Conservation (phyloP, 2,113 vertebrate genomes). For the Marmota flaviventris region DNA sequence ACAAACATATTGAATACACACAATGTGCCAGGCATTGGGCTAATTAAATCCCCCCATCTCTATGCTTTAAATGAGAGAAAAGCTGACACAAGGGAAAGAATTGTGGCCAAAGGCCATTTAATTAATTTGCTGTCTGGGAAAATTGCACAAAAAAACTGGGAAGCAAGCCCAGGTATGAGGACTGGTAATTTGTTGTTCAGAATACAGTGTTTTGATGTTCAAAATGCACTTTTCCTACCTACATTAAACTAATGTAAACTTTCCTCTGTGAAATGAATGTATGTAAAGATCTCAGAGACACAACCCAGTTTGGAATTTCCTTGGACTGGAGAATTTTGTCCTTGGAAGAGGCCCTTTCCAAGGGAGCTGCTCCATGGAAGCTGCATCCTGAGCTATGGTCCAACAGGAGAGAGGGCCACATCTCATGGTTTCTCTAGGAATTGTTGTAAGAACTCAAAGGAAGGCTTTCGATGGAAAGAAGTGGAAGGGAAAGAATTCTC, state of each 20-base stretch:
- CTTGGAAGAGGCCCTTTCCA: not conserved
- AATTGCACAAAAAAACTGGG: slow-evolving; percentile 76
- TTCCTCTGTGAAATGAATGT: not conserved
- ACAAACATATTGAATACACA: slow-evolving; percentile 51
- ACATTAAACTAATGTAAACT: not conserved
- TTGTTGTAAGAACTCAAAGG: not conserved
- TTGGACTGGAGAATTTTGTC: not conserved
- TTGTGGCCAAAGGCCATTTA: slow-evolving; percentile 78
- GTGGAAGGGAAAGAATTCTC: not conserved
- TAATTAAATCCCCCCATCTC: slow-evolving; percentile 55
- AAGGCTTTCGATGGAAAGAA: not conserved
- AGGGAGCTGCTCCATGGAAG: not conserved
- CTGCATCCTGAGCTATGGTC: not conserved
- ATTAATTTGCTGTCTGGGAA: slow-evolving; percentile 78
- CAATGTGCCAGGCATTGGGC: slow-evolving; percentile 59
- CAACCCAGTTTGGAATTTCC: not conserved
- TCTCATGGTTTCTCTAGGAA: not conserved
- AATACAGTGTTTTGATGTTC: slow-evolving; percentile 52
- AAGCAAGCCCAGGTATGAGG: slow-evolving; percentile 73
- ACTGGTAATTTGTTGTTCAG: slow-evolving; percentile 50
- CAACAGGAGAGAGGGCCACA: not conserved
- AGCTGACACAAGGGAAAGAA: slow-evolving; percentile 75
- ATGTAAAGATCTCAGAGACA: not conserved
- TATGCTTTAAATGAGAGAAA: slow-evolving; percentile 61
- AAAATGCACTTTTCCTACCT: slow-evolving; percentile 7